phyloP scores from a whole-genome alignment of 2,797 vertebrate genomes.

The Anisognathus igniventris region DNA sequence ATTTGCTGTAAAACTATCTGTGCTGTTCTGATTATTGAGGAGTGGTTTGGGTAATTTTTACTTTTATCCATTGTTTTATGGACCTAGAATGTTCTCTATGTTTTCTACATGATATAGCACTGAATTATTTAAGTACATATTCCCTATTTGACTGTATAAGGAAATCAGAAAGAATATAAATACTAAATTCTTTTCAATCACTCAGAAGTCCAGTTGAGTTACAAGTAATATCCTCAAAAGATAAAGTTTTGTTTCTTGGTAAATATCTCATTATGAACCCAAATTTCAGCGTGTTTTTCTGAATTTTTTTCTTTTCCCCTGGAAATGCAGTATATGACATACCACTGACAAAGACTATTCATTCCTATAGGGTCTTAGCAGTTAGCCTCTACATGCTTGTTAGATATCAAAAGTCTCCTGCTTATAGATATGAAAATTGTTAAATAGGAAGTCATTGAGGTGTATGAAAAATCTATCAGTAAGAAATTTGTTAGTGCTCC shows the following conservation, averaged over 20 bases:
- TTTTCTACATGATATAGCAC: neutral
- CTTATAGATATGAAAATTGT: neutral
- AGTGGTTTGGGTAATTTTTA: neutral
- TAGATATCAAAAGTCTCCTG: neutral
- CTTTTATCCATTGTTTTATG: neutral
- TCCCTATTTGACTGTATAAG: neutral
- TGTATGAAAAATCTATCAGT: neutral
- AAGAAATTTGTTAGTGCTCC: neutral
- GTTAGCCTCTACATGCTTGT: neutral
- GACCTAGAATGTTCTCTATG: neutral
- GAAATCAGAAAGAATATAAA: neutral
- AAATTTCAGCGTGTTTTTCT: neutral
- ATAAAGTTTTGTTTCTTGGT: neutral
- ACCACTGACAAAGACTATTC: neutral
- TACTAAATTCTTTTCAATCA: neutral
- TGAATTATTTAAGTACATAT: neutral
- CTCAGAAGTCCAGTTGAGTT: neutral
- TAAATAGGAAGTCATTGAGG: neutral
- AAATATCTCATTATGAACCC: neutral
- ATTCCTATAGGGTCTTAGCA: neutral
- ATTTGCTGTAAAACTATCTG: neutral
- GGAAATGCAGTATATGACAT: neutral
- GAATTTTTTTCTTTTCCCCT: neutral
- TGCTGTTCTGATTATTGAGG: neutral
- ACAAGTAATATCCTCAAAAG: neutral